These are phyloP conservation scores for Drosophila novamexicana DNA, from an alignment of 1,140 invertebrate species.

Conservation along the genomic window DNA sequence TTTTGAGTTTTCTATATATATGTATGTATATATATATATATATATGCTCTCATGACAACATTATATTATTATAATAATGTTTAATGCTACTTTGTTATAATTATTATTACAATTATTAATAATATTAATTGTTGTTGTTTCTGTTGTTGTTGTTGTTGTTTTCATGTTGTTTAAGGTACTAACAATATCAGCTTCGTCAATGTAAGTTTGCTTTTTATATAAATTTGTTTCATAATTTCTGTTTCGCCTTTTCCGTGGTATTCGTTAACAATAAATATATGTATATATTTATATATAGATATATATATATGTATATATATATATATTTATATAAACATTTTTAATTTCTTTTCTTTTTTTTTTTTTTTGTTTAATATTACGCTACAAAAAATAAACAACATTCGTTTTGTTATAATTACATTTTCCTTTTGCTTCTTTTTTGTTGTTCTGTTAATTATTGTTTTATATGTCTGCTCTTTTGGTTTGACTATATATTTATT, in stretches of 20 bases:
- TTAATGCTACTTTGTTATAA: slow-evolving; percentile 47
- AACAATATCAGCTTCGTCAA: slow-evolving; percentile 80
- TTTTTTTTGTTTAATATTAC: slow-evolving; percentile 67
- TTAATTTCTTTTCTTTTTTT: slow-evolving; percentile 45
- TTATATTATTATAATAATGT: slow-evolving; percentile 45
- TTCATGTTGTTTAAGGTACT: slow-evolving; percentile 71
- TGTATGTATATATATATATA: background rate
- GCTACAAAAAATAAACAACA: slow-evolving; percentile 82
- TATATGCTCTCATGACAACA: slow-evolving; percentile 31
- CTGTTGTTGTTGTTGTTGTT: slow-evolving; percentile 49
- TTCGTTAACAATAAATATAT: slow-evolving; percentile 80
- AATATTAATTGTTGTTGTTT: slow-evolving; percentile 67
- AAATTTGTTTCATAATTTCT: slow-evolving; percentile 78
- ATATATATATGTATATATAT: slow-evolving; percentile 3
- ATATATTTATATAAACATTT: slow-evolving; percentile 68
- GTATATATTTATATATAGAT: slow-evolving; percentile 53
- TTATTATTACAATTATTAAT: slow-evolving; percentile 79
- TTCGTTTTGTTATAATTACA: slow-evolving; percentile 71
- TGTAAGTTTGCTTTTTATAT: slow-evolving; percentile 66
- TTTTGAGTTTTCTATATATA: slow-evolving; percentile 32
- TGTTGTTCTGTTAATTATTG: slow-evolving; percentile 69
- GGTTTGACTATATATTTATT: slow-evolving; percentile 57
- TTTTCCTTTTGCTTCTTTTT: slow-evolving; percentile 44
- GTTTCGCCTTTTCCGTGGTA: slow-evolving; percentile 74
- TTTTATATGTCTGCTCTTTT: slow-evolving; percentile 57